Evolutionary conservation across 2,888 invertebrate species (phyloP).

Genomic region (Drosophila rubida): DNA sequence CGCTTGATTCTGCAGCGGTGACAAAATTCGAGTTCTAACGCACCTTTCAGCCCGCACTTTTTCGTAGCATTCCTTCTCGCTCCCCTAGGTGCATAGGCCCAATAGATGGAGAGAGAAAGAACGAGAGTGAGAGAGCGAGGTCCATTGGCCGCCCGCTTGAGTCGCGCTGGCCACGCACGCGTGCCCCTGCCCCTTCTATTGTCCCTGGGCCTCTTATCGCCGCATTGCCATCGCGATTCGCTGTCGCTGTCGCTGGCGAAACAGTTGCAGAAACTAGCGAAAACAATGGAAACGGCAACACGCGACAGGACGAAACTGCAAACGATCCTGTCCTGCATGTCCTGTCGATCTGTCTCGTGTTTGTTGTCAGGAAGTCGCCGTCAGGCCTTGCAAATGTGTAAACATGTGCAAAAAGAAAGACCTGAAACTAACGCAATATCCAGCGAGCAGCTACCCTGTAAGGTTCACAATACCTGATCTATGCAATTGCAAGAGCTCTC

Average conservation of each 20-base stretch:
- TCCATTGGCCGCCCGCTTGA: slow-evolving; percentile 54
- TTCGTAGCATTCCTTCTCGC: slow-evolving; percentile 7
- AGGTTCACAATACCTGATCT: background rate
- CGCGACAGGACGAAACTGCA: background rate
- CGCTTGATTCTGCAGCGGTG: slow-evolving; percentile 61
- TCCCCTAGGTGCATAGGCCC: background rate
- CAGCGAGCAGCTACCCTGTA: slow-evolving; percentile 10
- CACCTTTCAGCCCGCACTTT: slow-evolving; percentile 76
- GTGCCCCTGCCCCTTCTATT: slow-evolving; percentile 32
- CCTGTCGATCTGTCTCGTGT: slow-evolving; percentile 9
- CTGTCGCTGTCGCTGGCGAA: slow-evolving; percentile 44
- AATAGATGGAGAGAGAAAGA: background rate
- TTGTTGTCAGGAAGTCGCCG: slow-evolving; percentile 67
- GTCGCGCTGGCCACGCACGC: slow-evolving; percentile 58
- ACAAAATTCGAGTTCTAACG: slow-evolving; percentile 60
- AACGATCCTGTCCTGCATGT: slow-evolving; percentile 40
- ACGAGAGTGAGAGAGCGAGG: background rate
- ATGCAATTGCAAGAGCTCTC: too few species aligned
- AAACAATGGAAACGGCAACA: slow-evolving; percentile 9
- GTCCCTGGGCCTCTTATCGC: slow-evolving; percentile 41
- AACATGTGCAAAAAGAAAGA: slow-evolving; percentile 65
- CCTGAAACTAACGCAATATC: too few species aligned
- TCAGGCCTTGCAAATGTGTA: slow-evolving; percentile 57
- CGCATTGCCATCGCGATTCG: slow-evolving; percentile 15
- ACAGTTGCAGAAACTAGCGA: slow-evolving; percentile 68